These are phyloP conservation scores for Gobionotothen gibberifrons DNA, from an alignment of 2,797 vertebrate species.

Conservation along the genomic window DNA sequence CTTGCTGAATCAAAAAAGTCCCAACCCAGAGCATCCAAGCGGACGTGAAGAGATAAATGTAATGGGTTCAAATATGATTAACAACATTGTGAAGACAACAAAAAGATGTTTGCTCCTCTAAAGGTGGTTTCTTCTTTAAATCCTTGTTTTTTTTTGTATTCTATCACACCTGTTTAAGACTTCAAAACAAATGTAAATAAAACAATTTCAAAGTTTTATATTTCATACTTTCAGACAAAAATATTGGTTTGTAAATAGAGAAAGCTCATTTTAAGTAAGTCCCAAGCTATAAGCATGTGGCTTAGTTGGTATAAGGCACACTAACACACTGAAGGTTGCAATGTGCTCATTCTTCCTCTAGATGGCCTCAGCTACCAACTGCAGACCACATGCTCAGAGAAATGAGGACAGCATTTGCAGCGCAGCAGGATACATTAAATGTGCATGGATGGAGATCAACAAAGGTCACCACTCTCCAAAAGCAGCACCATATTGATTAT, in stretches of 20 bases:
- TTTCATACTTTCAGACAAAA: too few species aligned
- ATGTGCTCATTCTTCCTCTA: conserved; percentile 54
- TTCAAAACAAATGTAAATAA: too few species aligned
- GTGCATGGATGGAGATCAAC: conserved; percentile 20
- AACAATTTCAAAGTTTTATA: too few species aligned
- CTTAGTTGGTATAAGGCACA: too few species aligned
- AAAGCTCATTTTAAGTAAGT: not conserved
- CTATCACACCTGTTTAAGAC: too few species aligned
- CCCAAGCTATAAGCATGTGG: not conserved
- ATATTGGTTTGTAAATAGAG: not conserved
- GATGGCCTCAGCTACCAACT: conserved; percentile 59
- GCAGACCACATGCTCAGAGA: not conserved
- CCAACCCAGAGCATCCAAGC: not conserved
- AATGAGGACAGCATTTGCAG: not conserved
- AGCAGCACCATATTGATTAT: conserved; percentile 17
- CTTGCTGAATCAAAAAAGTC: not conserved
- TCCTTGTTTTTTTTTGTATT: not conserved
- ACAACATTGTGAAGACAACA: not conserved
- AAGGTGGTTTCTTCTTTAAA: not conserved
- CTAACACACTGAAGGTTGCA: conserved; percentile 22
- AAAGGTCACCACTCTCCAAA: conserved; percentile 15
- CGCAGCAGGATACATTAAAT: conserved; percentile 1
- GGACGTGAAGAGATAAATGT: too few species aligned
- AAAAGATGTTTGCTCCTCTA: not conserved
- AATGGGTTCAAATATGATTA: not conserved